These are phyloP conservation scores for Gadopsis marmoratus DNA, from an alignment of 2,797 vertebrate species.

Conservation along the genomic window DNA sequence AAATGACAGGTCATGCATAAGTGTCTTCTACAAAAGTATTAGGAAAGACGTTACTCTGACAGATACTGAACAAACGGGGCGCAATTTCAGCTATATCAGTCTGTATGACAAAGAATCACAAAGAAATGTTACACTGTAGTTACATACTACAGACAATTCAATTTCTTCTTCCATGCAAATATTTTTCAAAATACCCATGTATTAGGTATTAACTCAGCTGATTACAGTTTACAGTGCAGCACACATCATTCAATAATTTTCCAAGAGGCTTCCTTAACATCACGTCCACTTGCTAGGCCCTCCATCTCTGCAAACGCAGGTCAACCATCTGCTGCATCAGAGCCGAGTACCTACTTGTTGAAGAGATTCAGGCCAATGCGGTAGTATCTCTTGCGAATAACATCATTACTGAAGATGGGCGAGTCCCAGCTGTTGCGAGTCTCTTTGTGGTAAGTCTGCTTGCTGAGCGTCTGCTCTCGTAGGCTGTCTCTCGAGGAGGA, in stretches of 20 bases:
- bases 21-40: neutral
- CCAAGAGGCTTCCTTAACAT: slow-evolving; percentile 16
- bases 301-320: slow-evolving; percentile 19
- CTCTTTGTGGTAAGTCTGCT: slow-evolving; percentile 99
- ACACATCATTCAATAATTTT: slow-evolving; percentile 7
- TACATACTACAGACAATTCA: too few species aligned
- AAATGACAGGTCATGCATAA: neutral
- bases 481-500: slow-evolving; percentile 95
- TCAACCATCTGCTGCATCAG: slow-evolving; percentile 25
- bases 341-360: slow-evolving; percentile 92
- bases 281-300: neutral
- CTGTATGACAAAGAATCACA: neutral
- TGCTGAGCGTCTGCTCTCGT: slow-evolving; percentile 95
- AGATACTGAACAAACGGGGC: neutral
- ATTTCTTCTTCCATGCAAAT: neutral
- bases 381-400: slow-evolving; percentile 96
- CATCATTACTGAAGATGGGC: slow-evolving; percentile 96
- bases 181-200: neutral
- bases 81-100: neutral
- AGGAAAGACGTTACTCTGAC: slow-evolving; percentile 4
- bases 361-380: slow-evolving; percentile 98
- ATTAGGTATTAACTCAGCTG: slow-evolving; percentile 9
- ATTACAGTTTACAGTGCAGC: slow-evolving; percentile 14
- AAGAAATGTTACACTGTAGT: too few species aligned
- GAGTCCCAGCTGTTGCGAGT: slow-evolving; percentile 99